A percentile compares a stretch with the other conserved stretches of the same genome.
Evolutionary conservation across 2,888 invertebrate species (phyloP).

Genomic region (Dasysyrphus albostriatus): DNA sequence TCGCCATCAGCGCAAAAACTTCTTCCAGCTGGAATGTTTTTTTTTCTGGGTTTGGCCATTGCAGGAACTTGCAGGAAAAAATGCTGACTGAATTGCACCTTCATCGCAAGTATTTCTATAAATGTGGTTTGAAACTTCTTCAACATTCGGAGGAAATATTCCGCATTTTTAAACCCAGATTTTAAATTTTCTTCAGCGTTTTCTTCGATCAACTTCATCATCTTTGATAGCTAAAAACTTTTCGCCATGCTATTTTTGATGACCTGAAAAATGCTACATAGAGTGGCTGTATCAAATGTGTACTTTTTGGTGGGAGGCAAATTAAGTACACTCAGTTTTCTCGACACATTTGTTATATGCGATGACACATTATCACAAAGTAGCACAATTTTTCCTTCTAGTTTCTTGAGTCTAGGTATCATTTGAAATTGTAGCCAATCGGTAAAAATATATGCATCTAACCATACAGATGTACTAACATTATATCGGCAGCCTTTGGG

Average conservation of each 20-base stretch:
- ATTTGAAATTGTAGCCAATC: constrained; percentile 8
- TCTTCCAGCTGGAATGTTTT: not conserved
- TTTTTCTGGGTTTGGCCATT: no score
- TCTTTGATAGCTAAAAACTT: not conserved
- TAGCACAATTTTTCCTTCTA: not conserved
- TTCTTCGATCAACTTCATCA: not conserved
- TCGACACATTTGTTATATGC: constrained; percentile 22
- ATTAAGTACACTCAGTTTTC: not conserved
- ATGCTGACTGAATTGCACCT: no score
- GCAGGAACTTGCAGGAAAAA: no score
- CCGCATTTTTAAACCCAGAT: not conserved
- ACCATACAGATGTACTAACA: constrained; percentile 26
- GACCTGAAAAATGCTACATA: constrained; percentile 23
- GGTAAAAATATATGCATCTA: not conserved
- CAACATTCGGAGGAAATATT: not conserved
- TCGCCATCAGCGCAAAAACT: not conserved
- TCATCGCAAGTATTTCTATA: not conserved
- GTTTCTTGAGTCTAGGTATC: constrained; percentile 12
- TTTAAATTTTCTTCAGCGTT: not conserved
- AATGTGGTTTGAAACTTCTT: not conserved
- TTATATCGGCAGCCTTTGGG: constrained; percentile 2
- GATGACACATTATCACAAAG: constrained; percentile 31
- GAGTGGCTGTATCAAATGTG: constrained; percentile 21
- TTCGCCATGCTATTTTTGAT: not conserved
- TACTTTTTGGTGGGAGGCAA: not conserved